Conservation (phyloP, 2,888 invertebrate species). For the Caradrina clavipalpis region DNA sequence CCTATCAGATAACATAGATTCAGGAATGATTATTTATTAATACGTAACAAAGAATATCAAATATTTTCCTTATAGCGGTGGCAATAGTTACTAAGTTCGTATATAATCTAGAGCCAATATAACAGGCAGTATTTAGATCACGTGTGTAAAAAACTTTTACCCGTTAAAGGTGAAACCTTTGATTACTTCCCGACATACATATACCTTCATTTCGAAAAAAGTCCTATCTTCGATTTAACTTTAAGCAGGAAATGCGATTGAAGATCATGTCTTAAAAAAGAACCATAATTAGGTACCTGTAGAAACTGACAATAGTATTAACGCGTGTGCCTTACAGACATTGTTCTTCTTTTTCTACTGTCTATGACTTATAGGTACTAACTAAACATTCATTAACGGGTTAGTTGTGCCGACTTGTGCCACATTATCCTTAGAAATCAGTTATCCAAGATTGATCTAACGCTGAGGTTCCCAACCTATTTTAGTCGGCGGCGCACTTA, state of each 20-base stretch:
- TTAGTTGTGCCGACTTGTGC: background rate
- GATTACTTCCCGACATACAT: background rate
- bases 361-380: background rate
- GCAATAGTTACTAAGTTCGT: conserved; percentile 1
- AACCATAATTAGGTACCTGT: too few relatives aligned
- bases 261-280: too few relatives aligned
- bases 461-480: too few relatives aligned
- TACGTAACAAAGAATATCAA: background rate
- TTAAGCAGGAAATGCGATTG: too few relatives aligned
- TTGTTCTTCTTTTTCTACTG: background rate
- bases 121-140: conserved; percentile 2
- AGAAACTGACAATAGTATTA: too few relatives aligned
- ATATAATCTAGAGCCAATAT: background rate
- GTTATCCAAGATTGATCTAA: too few relatives aligned
- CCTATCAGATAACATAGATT: conserved; percentile 12
- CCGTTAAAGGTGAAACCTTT: background rate
- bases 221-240: too few relatives aligned
- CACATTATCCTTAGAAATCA: conserved; percentile 3
- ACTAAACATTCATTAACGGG: background rate
- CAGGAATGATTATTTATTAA: conserved; percentile 16
- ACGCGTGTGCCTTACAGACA: background rate
- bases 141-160: background rate
- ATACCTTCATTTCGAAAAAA: too few relatives aligned
- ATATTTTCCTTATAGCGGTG: conserved; percentile 12
- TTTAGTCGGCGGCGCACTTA: too few relatives aligned